Evolutionary conservation across 2,888 invertebrate species (phyloP).

Genomic region (Mesorhabditis sp.): DNA sequence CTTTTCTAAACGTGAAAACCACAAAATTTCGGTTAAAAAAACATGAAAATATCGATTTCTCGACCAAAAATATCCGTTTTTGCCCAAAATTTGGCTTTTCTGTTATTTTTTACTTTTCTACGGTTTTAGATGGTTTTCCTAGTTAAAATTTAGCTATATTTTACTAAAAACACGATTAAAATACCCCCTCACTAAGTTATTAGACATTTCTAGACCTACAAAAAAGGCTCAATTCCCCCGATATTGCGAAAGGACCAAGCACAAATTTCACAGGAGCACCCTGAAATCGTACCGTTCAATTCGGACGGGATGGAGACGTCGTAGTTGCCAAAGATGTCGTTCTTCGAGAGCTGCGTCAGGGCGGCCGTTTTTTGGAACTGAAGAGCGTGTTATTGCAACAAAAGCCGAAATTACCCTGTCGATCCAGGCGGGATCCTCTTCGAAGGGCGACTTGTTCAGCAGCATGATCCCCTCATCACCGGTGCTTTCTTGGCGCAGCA

Average conservation of each 20-base stretch:
- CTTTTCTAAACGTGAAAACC: too few relatives aligned
- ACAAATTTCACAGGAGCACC: background rate
- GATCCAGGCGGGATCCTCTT: slow-evolving; percentile 28
- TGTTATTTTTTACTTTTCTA: too few relatives aligned
- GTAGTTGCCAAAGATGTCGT: slow-evolving; percentile 52
- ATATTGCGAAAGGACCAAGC: background rate
- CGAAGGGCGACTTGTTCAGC: slow-evolving; percentile 46
- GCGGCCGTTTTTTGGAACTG: slow-evolving; percentile 18
- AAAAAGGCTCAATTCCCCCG: too few relatives aligned
- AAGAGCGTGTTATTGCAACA: background rate
- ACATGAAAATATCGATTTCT: too few relatives aligned
- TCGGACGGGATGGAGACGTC: slow-evolving; percentile 18
- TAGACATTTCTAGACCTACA: too few relatives aligned
- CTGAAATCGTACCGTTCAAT: slow-evolving; percentile 32
- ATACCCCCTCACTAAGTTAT: too few relatives aligned
- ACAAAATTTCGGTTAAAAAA: too few relatives aligned
- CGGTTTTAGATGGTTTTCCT: too few relatives aligned
- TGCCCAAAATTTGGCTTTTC: too few relatives aligned
- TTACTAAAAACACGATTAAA: too few relatives aligned
- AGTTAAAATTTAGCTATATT: too few relatives aligned
- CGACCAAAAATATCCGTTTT: too few relatives aligned
- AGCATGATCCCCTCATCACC: slow-evolving; percentile 46
- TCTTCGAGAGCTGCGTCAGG: slow-evolving; percentile 37
- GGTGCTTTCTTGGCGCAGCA: slow-evolving; percentile 31
- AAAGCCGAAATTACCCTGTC: background rate